Evolutionary conservation across 37 sponge, comb jelly and placozoan genomes (phyloP).

Genomic region (Mnemiopsis leidyi): DNA sequence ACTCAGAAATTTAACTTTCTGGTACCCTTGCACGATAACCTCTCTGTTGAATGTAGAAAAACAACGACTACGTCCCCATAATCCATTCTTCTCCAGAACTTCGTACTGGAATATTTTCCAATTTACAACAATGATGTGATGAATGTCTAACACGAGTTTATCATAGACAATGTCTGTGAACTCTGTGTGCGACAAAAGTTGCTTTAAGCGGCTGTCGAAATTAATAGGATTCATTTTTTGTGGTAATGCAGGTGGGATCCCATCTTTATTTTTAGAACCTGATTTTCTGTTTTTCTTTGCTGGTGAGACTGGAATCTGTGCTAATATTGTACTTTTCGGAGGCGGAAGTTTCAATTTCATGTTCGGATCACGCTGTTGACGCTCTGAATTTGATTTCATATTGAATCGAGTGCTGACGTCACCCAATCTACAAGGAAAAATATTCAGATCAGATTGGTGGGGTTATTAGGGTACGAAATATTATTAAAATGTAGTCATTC

Average conservation of each 20-base stretch:
- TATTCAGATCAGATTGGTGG: too few relatives aligned
- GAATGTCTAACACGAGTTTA: constrained; percentile 3
- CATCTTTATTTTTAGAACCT: neutral
- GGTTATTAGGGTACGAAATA: too few relatives aligned
- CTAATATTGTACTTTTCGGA: neutral
- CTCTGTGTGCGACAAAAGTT: neutral
- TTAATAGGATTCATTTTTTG: neutral
- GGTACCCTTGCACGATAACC: neutral
- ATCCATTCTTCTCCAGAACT: neutral
- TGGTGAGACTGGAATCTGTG: neutral
- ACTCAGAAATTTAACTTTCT: constrained; percentile 45
- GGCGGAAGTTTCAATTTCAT: neutral
- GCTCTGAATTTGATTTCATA: too few relatives aligned
- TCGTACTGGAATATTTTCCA: constrained; percentile 40
- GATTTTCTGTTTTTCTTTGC: neutral
- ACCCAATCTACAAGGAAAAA: too few relatives aligned
- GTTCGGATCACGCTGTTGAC: too few relatives aligned
- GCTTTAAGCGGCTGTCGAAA: neutral
- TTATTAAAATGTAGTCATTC: too few relatives aligned
- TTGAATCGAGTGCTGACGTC: too few relatives aligned
- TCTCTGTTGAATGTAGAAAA: constrained; percentile 52
- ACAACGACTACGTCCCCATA: constrained; percentile 17
- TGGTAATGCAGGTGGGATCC: neutral
- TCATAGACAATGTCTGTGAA: neutral
- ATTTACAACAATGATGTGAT: constrained; percentile 33